Evolutionary conservation across 1,140 invertebrate species (phyloP).

Genomic region (Thalassaphorura encarpata): DNA sequence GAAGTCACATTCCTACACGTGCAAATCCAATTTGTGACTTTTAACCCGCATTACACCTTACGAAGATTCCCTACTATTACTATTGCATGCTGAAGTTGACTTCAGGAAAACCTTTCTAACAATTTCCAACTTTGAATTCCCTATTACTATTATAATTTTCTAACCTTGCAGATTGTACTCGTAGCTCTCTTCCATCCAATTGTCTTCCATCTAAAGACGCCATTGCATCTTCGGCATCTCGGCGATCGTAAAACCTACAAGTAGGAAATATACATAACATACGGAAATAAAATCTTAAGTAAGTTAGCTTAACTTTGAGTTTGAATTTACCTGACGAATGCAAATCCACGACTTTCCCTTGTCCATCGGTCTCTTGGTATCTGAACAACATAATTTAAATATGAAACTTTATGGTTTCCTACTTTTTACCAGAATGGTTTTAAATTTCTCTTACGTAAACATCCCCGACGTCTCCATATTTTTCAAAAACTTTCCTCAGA

Average conservation of each 20-base stretch:
- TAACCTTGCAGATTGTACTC: slow-evolving; percentile 94
- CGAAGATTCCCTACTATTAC: no score
- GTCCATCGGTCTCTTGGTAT: slow-evolving; percentile 92
- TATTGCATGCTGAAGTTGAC: no score
- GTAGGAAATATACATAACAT: neutral
- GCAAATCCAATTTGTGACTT: neutral
- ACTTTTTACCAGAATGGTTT: no score
- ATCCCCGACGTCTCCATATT: slow-evolving; percentile 78
- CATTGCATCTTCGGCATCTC: slow-evolving; percentile 32
- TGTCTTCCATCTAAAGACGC: slow-evolving; percentile 88
- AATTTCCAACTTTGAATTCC: no score
- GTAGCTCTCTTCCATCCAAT: slow-evolving; percentile 88
- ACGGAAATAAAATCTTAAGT: neutral
- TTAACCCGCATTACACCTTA: no score
- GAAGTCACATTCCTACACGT: neutral
- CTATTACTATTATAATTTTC: neutral
- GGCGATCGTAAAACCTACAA: slow-evolving; percentile 30
- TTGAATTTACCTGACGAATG: slow-evolving; percentile 74
- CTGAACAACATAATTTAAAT: no score
- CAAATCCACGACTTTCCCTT: slow-evolving; percentile 89
- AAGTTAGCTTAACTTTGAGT: neutral
- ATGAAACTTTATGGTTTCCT: no score
- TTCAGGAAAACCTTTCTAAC: slow-evolving; percentile 40
- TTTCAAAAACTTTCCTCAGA: slow-evolving; percentile 84
- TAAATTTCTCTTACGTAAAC: no score